These are phyloP conservation scores for Apoderus coryli DNA, from an alignment of 2,888 invertebrate genomes.

Conservation along the genomic window DNA sequence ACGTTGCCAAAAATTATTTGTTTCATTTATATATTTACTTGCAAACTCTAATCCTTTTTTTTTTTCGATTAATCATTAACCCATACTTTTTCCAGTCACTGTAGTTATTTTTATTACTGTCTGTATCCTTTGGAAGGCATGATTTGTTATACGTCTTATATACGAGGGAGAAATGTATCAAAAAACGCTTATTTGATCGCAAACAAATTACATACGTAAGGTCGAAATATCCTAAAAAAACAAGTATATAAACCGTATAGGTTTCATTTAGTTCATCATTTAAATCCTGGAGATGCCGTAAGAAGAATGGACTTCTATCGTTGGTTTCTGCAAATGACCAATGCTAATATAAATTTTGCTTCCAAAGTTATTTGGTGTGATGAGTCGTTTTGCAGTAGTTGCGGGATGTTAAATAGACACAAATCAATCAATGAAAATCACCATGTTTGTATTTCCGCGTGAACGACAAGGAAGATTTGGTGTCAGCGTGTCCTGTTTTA, in stretches of 20 bases:
- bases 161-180: too few species aligned
- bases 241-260: not conserved
- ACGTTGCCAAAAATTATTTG: too few species aligned
- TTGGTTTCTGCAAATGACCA: not conserved
- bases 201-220: too few species aligned
- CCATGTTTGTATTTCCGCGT: not conserved
- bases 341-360: not conserved
- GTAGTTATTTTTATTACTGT: too few species aligned
- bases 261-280: conserved; percentile 2
- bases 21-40: too few species aligned
- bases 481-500: conserved; percentile 4
- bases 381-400: not conserved
- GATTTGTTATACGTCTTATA: too few species aligned
- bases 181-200: too few species aligned
- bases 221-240: conserved; percentile 4
- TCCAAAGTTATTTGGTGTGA: conserved; percentile 3
- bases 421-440: conserved; percentile 1
- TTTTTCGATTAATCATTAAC: too few species aligned
- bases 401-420: conserved; percentile 3
- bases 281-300: conserved; percentile 4
- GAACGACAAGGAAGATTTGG: conserved; percentile 4
- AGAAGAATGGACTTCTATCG: not conserved
- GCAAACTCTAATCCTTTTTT: too few species aligned
- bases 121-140: too few species aligned
- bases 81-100: too few species aligned